A percentile compares a stretch with the other conserved stretches of the same genome.
These are phyloP conservation scores for Anniella stebbinsi DNA, from an alignment of 2,797 vertebrate species.

Conservation along the genomic window DNA sequence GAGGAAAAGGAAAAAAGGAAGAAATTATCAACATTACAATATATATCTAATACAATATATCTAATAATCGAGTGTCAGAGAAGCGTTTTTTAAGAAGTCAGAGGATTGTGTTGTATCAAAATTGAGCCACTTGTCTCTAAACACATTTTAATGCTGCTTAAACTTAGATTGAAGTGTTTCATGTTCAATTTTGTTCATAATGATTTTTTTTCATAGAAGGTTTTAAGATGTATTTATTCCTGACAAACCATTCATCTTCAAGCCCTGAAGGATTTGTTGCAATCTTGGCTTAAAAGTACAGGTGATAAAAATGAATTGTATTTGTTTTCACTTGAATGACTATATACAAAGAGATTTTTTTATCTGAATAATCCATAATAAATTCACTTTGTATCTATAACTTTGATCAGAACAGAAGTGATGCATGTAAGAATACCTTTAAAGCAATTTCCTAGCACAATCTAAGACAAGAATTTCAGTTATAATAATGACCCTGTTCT, in stretches of 20 bases:
- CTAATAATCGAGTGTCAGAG: neutral
- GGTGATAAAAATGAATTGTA: constrained; percentile 26
- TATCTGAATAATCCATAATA: constrained; percentile 31
- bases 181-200: constrained; percentile 8
- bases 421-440: constrained; percentile 12
- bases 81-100: neutral
- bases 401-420: constrained; percentile 22
- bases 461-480: neutral
- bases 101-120: neutral
- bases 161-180: constrained; percentile 9
- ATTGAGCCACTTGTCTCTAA: neutral
- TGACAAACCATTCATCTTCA: constrained; percentile 22
- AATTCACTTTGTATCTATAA: constrained; percentile 15
- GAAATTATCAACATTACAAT: neutral
- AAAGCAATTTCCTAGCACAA: neutral
- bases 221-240: constrained; percentile 13
- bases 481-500: neutral
- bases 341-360: neutral
- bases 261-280: constrained; percentile 1
- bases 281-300: constrained; percentile 20
- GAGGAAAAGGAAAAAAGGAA: neutral
- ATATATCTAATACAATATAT: too few relatives aligned
- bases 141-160: constrained; percentile 5
- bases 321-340: constrained; percentile 17
- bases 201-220: neutral